Conservation (phyloP, 2,888 invertebrate genomes). For the Scaptomyza tumidula region DNA sequence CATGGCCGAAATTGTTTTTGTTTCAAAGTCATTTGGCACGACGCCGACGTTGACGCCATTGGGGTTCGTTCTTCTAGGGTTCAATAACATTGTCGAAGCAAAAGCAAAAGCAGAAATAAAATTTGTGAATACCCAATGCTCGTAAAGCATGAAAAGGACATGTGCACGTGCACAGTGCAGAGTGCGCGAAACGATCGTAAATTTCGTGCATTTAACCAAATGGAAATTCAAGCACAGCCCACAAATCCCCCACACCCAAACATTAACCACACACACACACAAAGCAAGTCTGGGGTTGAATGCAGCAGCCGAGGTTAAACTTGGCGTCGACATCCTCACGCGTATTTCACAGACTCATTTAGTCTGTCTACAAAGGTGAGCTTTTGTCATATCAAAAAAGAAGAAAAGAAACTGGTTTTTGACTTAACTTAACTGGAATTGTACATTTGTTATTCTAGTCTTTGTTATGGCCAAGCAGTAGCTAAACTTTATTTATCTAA, state of each 20-base stretch:
- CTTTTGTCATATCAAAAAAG: conserved; percentile 41
- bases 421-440: conserved; percentile 39
- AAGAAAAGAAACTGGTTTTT: conserved; percentile 52
- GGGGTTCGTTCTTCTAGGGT: conserved; percentile 32
- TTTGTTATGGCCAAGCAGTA: conserved; percentile 30
- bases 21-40: conserved; percentile 66
- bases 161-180: conserved; percentile 69
- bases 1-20: conserved; percentile 52
- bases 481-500: conserved; percentile 49
- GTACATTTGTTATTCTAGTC: conserved; percentile 22
- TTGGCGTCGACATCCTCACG: conserved; percentile 1
- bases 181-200: conserved; percentile 56
- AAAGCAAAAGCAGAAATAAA: conserved; percentile 11
- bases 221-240: conserved; percentile 59
- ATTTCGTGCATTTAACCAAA: conserved; percentile 68
- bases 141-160: conserved; percentile 67
- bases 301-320: conserved; percentile 12
- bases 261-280: not conserved
- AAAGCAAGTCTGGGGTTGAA: conserved; percentile 30
- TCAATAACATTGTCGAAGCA: conserved; percentile 60
- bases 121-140: conserved; percentile 39
- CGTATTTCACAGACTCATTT: conserved; percentile 21
- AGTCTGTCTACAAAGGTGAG: conserved; percentile 38
- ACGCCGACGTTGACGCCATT: conserved; percentile 44
- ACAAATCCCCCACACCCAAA: not conserved